Conservation (phyloP, 2,113 vertebrate species). For the Peromyscus polionotus region DNA sequence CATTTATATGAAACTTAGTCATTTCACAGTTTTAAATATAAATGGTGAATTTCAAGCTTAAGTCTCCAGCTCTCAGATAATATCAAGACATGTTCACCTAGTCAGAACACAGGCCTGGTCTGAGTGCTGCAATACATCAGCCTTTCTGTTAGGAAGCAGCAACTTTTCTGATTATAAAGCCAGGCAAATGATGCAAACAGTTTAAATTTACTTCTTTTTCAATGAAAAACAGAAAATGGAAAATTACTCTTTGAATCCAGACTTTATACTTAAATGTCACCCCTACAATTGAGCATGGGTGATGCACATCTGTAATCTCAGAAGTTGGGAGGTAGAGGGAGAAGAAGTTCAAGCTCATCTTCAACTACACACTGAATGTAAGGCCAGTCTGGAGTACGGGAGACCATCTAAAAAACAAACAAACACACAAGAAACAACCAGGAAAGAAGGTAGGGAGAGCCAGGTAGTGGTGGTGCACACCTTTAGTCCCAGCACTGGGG, state of each 20-base stretch:
- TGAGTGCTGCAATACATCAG: neutral
- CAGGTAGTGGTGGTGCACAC: neutral
- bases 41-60: slow-evolving; percentile 43
- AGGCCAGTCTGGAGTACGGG: neutral
- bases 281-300: neutral
- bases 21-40: slow-evolving; percentile 54
- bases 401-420: too few relatives aligned
- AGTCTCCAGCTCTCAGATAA: slow-evolving; percentile 25
- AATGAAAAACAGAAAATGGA: slow-evolving; percentile 17
- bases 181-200: neutral
- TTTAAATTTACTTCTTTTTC: slow-evolving; percentile 44
- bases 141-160: neutral
- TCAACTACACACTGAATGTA: neutral
- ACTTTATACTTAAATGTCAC: slow-evolving; percentile 26
- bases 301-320: neutral
- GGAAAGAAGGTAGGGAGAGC: neutral
- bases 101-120: neutral
- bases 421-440: neutral
- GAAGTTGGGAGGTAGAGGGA: neutral
- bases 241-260: slow-evolving; percentile 28
- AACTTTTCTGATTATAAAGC: slow-evolving; percentile 40
- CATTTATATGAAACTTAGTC: slow-evolving; percentile 31
- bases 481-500: neutral
- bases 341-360: neutral
- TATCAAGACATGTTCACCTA: neutral